A percentile compares a stretch with the other conserved stretches of the same genome.
Conservation (phyloP, 37 sponge, comb jelly and placozoan genomes). For the Aphrocallistes beatrix region DNA sequence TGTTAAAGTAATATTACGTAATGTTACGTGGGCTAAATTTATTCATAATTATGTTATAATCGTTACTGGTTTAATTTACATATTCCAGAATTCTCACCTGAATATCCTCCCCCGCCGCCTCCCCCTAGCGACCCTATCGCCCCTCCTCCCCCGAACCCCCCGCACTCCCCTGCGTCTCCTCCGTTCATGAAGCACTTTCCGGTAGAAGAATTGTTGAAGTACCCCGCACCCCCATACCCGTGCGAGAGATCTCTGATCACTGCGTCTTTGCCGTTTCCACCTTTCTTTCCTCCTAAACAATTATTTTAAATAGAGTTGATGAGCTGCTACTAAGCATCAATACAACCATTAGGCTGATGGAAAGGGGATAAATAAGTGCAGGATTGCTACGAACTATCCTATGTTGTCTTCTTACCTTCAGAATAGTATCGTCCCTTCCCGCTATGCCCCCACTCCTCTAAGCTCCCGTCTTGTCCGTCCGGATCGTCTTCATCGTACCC, state of each 20-base stretch:
- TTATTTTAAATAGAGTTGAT: too few relatives aligned
- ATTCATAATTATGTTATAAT: not conserved
- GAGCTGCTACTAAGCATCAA: too few relatives aligned
- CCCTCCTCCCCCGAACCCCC: slow-evolving; percentile 67
- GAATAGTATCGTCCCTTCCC: slow-evolving; percentile 30
- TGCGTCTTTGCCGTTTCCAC: slow-evolving; percentile 49
- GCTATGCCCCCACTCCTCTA: slow-evolving; percentile 30
- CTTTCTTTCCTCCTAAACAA: slow-evolving; percentile 36
- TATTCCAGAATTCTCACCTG: not conserved
- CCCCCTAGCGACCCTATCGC: slow-evolving; percentile 38
- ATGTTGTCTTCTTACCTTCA: slow-evolving; percentile 29
- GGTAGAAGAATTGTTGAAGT: slow-evolving; percentile 29
- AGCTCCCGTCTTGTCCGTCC: slow-evolving; percentile 51
- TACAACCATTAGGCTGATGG: too few relatives aligned
- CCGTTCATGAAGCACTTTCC: slow-evolving; percentile 35
- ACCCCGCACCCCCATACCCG: slow-evolving; percentile 64
- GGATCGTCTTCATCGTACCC: slow-evolving; percentile 35
- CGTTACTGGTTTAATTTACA: not conserved
- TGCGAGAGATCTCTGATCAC: slow-evolving; percentile 21
- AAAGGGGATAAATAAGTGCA: too few relatives aligned
- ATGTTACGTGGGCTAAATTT: too few relatives aligned
- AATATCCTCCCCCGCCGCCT: not conserved
- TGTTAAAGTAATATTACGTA: too few relatives aligned
- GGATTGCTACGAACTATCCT: too few relatives aligned
- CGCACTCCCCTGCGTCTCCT: slow-evolving; percentile 43